Evolutionary conservation across 2,797 vertebrate genomes (phyloP).

Genomic region (Pelochelys cantorii): DNA sequence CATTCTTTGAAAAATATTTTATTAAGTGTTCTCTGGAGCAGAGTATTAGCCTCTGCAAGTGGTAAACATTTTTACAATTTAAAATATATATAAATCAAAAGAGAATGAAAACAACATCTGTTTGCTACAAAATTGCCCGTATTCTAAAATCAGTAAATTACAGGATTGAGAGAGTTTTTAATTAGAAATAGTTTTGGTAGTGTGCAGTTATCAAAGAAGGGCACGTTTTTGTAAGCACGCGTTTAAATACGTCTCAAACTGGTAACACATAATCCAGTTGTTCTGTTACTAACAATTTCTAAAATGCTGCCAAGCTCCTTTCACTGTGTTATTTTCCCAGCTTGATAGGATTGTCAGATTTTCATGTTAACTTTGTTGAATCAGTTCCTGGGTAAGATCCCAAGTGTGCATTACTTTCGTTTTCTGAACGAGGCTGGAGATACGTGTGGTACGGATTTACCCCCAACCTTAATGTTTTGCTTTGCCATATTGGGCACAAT

Average conservation of each 20-base stretch:
- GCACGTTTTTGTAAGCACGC: background rate
- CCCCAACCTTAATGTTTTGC: slow-evolving; percentile 22
- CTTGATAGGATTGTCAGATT: background rate
- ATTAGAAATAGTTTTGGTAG: slow-evolving; percentile 7
- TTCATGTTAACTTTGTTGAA: background rate
- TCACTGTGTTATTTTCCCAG: fast-evolving
- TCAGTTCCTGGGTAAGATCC: background rate
- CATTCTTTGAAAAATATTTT: background rate
- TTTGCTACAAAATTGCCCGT: background rate
- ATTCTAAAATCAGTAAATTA: background rate
- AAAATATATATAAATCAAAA: background rate
- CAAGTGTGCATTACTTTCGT: slow-evolving; percentile 24
- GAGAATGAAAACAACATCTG: background rate
- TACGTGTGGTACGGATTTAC: background rate
- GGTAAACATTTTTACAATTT: background rate
- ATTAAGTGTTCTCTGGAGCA: background rate
- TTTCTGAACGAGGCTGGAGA: slow-evolving; percentile 20
- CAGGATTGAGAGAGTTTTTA: background rate
- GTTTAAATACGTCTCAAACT: background rate
- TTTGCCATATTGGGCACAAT: background rate
- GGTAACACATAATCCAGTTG: background rate
- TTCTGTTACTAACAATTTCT: background rate
- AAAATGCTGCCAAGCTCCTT: background rate
- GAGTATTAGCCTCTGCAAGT: background rate
- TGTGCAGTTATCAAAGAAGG: background rate